These are phyloP conservation scores for Zoroaster sp. DNA, from an alignment of 53 echinoderm and acorn worm species.

Conservation along the genomic window DNA sequence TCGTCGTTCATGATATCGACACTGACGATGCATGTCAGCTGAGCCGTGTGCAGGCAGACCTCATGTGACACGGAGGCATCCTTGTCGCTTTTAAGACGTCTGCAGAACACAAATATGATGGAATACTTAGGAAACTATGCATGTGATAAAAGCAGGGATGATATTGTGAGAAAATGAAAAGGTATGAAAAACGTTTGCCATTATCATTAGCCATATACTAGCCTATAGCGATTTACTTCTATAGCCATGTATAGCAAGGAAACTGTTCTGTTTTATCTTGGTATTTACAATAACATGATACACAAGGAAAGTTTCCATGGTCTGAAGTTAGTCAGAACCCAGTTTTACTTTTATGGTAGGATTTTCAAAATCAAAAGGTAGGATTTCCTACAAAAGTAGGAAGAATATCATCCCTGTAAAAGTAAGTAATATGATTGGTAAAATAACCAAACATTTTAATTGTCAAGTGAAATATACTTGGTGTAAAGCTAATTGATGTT, in stretches of 20 bases:
- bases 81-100: constrained; percentile 63
- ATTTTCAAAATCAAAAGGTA: no score
- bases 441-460: no score
- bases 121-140: background rate
- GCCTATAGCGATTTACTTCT: background rate
- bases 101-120: background rate
- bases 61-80: constrained; percentile 38
- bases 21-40: constrained; percentile 67
- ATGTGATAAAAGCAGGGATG: background rate
- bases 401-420: no score
- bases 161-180: background rate
- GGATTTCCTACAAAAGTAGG: no score
- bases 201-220: background rate
- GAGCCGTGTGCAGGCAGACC: constrained; percentile 46
- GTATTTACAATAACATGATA: no score
- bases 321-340: no score
- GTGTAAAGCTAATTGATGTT: no score
- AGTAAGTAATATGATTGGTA: no score
- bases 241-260: background rate
- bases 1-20: constrained; percentile 78
- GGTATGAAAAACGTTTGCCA: background rate
- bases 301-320: no score
- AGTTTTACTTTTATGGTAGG: no score
- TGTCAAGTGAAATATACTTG: no score
- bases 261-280: background rate